A percentile compares a stretch with the other conserved stretches of the same genome.
phyloP scores from a whole-genome alignment of 2,797 vertebrate species.

The Helostoma temminkii region DNA sequence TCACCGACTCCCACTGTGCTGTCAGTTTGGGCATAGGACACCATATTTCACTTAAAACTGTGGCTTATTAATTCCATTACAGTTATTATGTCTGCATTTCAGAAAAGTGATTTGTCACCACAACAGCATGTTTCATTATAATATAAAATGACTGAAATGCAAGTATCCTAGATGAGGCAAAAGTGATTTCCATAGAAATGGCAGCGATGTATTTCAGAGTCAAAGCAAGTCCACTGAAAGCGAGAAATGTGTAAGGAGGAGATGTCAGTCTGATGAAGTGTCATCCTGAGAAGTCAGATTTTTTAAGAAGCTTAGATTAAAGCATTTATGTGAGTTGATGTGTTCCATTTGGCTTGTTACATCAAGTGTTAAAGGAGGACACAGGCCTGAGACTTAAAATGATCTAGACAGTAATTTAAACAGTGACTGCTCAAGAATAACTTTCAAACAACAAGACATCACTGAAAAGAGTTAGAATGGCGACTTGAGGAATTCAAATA shows the following conservation, averaged over 20 bases:
- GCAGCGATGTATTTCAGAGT: slow-evolving; percentile 25
- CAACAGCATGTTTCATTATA: slow-evolving; percentile 56
- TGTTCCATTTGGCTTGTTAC: slow-evolving; percentile 9
- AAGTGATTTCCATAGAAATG: slow-evolving; percentile 58
- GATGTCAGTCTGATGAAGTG: background rate
- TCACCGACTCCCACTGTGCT: slow-evolving; percentile 55
- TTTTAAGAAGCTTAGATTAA: slow-evolving; percentile 18
- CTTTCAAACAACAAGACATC: slow-evolving; percentile 3
- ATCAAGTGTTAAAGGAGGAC: slow-evolving; percentile 17
- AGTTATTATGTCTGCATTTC: slow-evolving; percentile 63
- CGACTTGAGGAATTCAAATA: slow-evolving; percentile 1
- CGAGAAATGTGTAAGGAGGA: slow-evolving; percentile 5
- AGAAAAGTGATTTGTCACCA: slow-evolving; percentile 64
- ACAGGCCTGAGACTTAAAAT: slow-evolving; percentile 13
- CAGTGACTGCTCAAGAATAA: slow-evolving; percentile 17
- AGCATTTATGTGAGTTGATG: background rate
- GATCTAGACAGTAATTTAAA: slow-evolving; percentile 25
- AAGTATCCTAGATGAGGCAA: slow-evolving; percentile 35
- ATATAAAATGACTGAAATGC: slow-evolving; percentile 51
- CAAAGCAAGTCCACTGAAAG: slow-evolving; percentile 23
- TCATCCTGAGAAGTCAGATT: background rate
- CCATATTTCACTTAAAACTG: slow-evolving; percentile 68
- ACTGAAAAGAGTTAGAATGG: background rate
- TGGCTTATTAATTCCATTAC: slow-evolving; percentile 68
- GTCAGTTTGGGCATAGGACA: slow-evolving; percentile 66